Evolutionary conservation across 2,113 vertebrate genomes (phyloP).

Genomic region (Formicarius rufipectus): DNA sequence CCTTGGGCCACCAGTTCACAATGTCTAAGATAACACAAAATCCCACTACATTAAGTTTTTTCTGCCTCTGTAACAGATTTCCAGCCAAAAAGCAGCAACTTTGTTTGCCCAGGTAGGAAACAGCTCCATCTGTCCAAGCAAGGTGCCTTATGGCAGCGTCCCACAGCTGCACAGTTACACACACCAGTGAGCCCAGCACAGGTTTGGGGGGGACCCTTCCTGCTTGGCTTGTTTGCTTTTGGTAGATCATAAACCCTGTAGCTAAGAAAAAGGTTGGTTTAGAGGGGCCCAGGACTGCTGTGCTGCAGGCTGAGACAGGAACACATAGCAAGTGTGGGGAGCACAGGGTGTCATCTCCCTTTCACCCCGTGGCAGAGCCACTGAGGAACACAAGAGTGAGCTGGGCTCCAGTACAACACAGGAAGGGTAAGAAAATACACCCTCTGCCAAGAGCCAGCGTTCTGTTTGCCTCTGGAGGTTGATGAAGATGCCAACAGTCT

Average conservation of each 20-base stretch:
- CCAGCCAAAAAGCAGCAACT: not conserved
- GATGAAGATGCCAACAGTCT: not conserved
- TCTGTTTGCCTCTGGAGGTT: not conserved
- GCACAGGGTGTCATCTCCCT: rapidly evolving
- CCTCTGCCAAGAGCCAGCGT: not conserved
- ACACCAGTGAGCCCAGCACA: not conserved
- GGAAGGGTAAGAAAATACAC: not conserved
- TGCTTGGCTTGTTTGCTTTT: not conserved
- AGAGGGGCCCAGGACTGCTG: not conserved
- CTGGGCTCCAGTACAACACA: not conserved
- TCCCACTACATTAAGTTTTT: not conserved
- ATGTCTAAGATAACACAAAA: not conserved
- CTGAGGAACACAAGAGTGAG: not conserved
- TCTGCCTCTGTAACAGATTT: not conserved
- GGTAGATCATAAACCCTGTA: slow-evolving; percentile 13
- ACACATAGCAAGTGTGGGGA: not conserved
- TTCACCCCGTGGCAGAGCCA: not conserved
- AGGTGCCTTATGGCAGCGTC: not conserved
- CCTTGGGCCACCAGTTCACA: not conserved
- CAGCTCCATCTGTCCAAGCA: not conserved
- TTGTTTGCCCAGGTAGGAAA: not conserved
- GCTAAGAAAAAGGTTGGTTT: not conserved
- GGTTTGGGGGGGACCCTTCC: not conserved
- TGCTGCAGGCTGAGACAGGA: not conserved
- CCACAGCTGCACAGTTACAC: not conserved